Evolutionary conservation across 2,888 invertebrate genomes (phyloP), one percentile per base, ranked within the genome.

Genomic region (Mantis religiosa): DNA sequence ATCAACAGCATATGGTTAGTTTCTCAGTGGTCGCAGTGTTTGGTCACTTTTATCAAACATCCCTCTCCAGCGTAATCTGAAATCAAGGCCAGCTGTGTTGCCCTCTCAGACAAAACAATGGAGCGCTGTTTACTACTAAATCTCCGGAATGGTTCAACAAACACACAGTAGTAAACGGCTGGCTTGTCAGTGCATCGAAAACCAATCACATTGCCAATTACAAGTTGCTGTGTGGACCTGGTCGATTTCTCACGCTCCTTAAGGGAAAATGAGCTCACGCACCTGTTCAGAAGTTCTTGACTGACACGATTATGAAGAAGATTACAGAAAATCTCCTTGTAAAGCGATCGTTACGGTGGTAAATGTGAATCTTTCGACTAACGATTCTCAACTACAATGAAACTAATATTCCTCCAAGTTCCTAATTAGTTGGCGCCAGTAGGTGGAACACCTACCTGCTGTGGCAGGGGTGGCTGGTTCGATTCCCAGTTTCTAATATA

Each of bases 191-290:
- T 81, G 81, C 86, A 86, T 86, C 81, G 86, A 81, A 86, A 86
- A 86, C 81, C 86, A 86, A 86, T 86, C 86, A 81, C 86, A 81
- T 86, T 81, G 30, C 86, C 86, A 86, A 86, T 86, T 86, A 86
- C 86, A 81, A 30, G 71, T 81, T 30, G 54, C 54, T 20, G 3
- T 71, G 15, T 71, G 6, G 54, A 71, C 54, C 54, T 71, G 54
- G 41, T 25, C 54, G 25, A 4, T 71, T 20, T 71, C 54, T 25
- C 54, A 71, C 54, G 54, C 20, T 71, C 25, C 54, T 71, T 71
- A 71, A 1, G 54, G 15, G 54, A 71, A 71, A 71, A 71, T 71
- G 2, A 71, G 4, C 54, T 20, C 4, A 71, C 25, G 20, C 41
- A 34, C 34, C 6, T 34, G 41, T 41, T 9, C 41, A 41, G 6